Base-by-base conservation (phyloP, 2,797 vertebrate species). In the Gymnodraco acuticeps region DNA sequence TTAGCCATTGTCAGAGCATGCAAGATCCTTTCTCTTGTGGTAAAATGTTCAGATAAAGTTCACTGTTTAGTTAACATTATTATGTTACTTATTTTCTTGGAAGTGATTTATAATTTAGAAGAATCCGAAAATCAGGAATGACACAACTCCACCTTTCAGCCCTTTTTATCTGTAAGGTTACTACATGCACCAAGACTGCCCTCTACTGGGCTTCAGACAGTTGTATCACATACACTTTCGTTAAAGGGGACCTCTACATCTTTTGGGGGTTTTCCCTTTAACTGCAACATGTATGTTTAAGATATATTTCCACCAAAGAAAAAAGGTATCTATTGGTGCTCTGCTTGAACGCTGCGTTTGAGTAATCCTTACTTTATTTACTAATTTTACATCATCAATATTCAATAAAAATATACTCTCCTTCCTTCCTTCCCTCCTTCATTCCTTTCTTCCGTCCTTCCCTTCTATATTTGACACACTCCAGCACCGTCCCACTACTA, bases 11-110 rank as follows among this genome's bases (percentile, higher is more conserved):
- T 27, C 3, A 27, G 23, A 27, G 23, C 23, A 3, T 27, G 23
- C 23, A 27, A 27, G 23, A 33, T 42, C 48, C 31, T 59, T 53
- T 67, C 54, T 42, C 38, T 77, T 70, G 38, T 61, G n/a, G 33
- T 38, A 81, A 72, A 73, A 74, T 83, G 55, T 66, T 70, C 86
- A 75, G 59, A 80, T 42, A 31, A 73, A 60, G 33, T 31, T 76
- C 55, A 15, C 14, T 52, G 66, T 82, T 85, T 73, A 61, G 20
- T 53, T 79, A 67, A 85, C 53, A 1, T 51, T 16, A 31, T 64
- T 43, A 27, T 10, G 12, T 54, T 54, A 45, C 61, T 73, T 54
- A 31, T 20, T 23, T 33, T 13, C 45, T 64, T 60, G 51, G 19
- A 72, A 33, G n/a, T 15, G 41, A 13, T 63, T 63, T 31, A 10